A percentile compares a stretch with the other conserved stretches of the same genome.
These are phyloP conservation scores for Phalacrocorax aristotelis DNA, from an alignment of 2,113 vertebrate genomes.

Conservation along the genomic window DNA sequence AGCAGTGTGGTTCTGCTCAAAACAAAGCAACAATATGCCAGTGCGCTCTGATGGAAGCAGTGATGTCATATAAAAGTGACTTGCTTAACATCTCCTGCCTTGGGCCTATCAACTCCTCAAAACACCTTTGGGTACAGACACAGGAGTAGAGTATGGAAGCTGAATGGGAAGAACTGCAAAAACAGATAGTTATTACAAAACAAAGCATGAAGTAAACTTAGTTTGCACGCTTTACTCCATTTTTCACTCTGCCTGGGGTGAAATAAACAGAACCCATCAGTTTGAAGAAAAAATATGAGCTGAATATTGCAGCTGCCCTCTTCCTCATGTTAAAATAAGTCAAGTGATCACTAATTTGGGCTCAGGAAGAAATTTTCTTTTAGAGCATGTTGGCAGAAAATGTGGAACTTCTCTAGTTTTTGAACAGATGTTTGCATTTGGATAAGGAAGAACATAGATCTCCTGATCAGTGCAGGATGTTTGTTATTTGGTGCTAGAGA, in stretches of 20 bases:
- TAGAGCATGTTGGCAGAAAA: not conserved
- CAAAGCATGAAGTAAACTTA: not conserved
- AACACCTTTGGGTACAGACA: not conserved
- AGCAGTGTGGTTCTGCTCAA: not conserved
- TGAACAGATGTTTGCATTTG: not conserved
- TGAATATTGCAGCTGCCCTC: not conserved
- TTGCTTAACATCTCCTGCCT: not conserved
- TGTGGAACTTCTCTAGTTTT: not conserved
- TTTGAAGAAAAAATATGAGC: not conserved
- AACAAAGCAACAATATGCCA: not conserved
- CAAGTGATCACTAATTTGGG: not conserved
- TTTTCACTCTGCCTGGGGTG: not conserved
- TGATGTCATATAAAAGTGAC: not conserved
- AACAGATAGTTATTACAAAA: not conserved
- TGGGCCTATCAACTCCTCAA: not conserved
- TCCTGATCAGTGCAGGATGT: accelerated
- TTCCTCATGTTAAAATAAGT: not conserved
- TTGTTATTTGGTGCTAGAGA: not conserved
- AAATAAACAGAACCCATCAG: not conserved
- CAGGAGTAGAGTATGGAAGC: not conserved
- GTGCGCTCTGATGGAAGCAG: not conserved
- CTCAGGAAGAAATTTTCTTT: not conserved
- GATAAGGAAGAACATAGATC: not conserved
- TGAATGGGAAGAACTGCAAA: not conserved
- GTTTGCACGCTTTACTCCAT: not conserved